Evolutionary conservation across 2,888 invertebrate genomes (phyloP).

Genomic region (Cryptophagus acutangulus): DNA sequence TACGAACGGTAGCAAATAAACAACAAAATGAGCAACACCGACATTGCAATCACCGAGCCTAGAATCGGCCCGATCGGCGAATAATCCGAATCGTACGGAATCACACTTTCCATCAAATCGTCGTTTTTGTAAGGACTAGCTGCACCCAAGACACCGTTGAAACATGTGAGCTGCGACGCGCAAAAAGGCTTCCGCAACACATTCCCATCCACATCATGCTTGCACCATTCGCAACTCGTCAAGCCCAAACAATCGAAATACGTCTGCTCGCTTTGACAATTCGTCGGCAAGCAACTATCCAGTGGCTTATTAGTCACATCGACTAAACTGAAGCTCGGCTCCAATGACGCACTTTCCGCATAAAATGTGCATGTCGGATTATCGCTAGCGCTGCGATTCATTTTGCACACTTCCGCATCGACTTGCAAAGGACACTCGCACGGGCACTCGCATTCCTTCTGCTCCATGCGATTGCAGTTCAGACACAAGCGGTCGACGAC

Average conservation of each 20-base stretch:
- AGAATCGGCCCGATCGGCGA: constrained; percentile 83
- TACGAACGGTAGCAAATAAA: constrained; percentile 80
- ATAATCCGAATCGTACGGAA: constrained; percentile 50
- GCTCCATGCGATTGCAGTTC: constrained; percentile 91
- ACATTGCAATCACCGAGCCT: constrained; percentile 77
- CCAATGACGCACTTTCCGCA: constrained; percentile 26
- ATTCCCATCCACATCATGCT: constrained; percentile 69
- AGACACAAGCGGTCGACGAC: constrained; percentile 82
- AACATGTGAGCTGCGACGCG: constrained; percentile 74
- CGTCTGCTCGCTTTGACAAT: constrained; percentile 62
- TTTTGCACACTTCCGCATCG: constrained; percentile 36
- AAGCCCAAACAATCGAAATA: constrained; percentile 65
- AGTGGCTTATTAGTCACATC: constrained; percentile 29
- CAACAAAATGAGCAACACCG: constrained; percentile 73
- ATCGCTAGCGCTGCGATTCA: constrained; percentile 30
- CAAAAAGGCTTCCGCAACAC: constrained; percentile 72
- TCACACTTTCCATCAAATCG: constrained; percentile 52
- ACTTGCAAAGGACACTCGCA: constrained; percentile 71
- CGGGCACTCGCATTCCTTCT: constrained; percentile 91
- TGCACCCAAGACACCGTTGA: constrained; percentile 80
- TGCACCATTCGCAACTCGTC: constrained; percentile 90
- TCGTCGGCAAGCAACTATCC: constrained; percentile 62
- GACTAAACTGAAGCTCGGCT: constrained; percentile 28
- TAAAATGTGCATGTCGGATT: constrained; percentile 40
- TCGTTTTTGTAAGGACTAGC: constrained; percentile 80